A percentile compares a stretch with the other conserved stretches of the same genome.
phyloP scores from a whole-genome alignment of 2,888 invertebrate genomes.

The Leucoma salicis region DNA sequence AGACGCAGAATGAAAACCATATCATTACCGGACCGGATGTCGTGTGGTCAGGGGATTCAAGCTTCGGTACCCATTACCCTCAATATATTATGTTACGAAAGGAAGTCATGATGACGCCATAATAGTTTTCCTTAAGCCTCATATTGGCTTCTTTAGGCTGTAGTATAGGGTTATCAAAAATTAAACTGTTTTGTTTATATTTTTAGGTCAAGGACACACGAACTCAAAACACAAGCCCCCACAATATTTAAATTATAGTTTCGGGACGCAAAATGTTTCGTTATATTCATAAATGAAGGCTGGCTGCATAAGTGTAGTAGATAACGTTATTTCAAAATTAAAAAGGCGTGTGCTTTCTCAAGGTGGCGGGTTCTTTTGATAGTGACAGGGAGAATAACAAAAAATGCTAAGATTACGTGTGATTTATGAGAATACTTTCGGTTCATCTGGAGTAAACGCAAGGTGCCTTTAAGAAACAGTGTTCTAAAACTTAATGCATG shows the following conservation, averaged over 20 bases:
- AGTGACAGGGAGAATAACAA: constrained; percentile 24
- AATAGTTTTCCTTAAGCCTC: not conserved
- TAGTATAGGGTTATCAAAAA: not conserved
- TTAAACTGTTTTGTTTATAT: not conserved
- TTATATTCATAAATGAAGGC: too few species aligned
- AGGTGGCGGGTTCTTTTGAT: constrained; percentile 34
- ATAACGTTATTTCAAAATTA: constrained; percentile 5
- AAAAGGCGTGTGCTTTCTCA: constrained; percentile 17
- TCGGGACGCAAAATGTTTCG: too few species aligned
- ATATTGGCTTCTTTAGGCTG: not conserved
- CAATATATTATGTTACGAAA: constrained; percentile 18
- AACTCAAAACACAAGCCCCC: too few species aligned
- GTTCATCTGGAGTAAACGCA: constrained; percentile 3
- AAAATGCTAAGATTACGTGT: constrained; percentile 22
- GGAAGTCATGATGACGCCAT: constrained; percentile 14
- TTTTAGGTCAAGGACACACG: not conserved
- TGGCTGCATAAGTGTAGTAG: too few species aligned
- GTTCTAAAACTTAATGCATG: too few species aligned
- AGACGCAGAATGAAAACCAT: constrained; percentile 13
- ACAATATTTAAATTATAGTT: too few species aligned
- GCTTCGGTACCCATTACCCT: constrained; percentile 26
- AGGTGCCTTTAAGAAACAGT: constrained; percentile 1
- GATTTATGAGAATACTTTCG: constrained; percentile 22
- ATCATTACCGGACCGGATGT: constrained; percentile 30
- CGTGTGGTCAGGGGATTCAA: constrained; percentile 30